phyloP scores from a whole-genome alignment of 2,113 vertebrate species.

The Catharus bicknelli region DNA sequence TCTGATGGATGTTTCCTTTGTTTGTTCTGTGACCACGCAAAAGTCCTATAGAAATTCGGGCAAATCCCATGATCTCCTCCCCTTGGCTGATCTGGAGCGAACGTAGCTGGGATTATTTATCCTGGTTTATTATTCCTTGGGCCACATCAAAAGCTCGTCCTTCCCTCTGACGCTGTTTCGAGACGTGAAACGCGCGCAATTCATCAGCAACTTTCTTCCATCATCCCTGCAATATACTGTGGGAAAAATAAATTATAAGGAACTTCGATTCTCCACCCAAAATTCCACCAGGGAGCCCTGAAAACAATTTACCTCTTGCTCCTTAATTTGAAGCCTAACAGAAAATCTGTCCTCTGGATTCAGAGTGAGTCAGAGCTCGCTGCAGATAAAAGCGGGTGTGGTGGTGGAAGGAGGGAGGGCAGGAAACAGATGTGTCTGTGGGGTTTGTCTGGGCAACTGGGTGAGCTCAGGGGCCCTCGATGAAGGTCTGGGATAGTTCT shows the following conservation, averaged over 20 bases:
- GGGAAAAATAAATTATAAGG: not conserved
- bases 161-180: not conserved
- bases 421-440: conserved; percentile 58
- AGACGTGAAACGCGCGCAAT: not conserved
- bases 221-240: not conserved
- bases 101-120: not conserved
- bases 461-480: not conserved
- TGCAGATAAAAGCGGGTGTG: conserved; percentile 57
- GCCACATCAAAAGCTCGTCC: not conserved
- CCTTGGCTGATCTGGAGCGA: not conserved
- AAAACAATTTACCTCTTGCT: not conserved
- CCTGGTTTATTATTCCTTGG: not conserved
- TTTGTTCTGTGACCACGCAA: conserved; percentile 28
- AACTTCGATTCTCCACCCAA: not conserved
- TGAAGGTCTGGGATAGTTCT: not conserved
- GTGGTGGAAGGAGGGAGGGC: not conserved
- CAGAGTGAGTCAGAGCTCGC: conserved; percentile 4
- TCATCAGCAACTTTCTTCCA: not conserved
- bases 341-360: not conserved
- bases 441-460: conserved; percentile 26
- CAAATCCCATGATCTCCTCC: not conserved
- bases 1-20: conserved; percentile 52
- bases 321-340: not conserved
- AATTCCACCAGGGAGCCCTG: conserved; percentile 13
- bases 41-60: not conserved